These are phyloP conservation scores for Elymnias hypermnestra DNA, from an alignment of 1,140 invertebrate species.

Conservation along the genomic window DNA sequence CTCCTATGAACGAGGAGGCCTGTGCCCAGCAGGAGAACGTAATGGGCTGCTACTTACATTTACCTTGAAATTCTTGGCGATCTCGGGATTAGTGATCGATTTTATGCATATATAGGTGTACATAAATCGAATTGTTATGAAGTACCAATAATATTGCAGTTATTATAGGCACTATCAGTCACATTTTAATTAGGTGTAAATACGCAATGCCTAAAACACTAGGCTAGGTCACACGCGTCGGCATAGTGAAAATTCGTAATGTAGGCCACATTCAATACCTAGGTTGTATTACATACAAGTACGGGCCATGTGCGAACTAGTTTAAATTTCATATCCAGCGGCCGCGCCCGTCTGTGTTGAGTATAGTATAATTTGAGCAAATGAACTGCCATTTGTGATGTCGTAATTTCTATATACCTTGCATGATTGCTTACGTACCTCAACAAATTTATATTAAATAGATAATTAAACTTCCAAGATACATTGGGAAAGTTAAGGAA, in stretches of 20 bases:
- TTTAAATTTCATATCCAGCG: conserved; percentile 60
- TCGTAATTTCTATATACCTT: background rate
- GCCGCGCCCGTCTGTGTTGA: conserved; percentile 43
- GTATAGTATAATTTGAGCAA: conserved; percentile 27
- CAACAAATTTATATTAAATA: no score
- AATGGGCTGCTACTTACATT: no score
- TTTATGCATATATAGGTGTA: no score
- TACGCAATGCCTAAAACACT: background rate
- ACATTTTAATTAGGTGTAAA: background rate
- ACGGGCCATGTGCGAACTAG: conserved; percentile 32
- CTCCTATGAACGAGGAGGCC: no score
- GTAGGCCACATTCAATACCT: conserved; percentile 44
- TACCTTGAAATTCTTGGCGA: no score
- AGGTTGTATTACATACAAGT: conserved; percentile 25
- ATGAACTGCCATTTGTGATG: conserved; percentile 9
- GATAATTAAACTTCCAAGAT: no score
- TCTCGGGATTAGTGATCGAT: no score
- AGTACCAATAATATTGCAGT: background rate
- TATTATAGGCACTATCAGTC: background rate
- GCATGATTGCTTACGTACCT: no score
- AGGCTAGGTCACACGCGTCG: conserved; percentile 2
- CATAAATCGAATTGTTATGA: no score
- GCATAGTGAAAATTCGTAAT: conserved; percentile 21
- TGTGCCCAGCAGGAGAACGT: no score
- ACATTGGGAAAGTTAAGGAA: no score